Percentiles rank a stretch among this genome's conserved stretches.
phyloP scores from a whole-genome alignment of 2,888 invertebrate genomes.

The Plutella xylostella region DNA sequence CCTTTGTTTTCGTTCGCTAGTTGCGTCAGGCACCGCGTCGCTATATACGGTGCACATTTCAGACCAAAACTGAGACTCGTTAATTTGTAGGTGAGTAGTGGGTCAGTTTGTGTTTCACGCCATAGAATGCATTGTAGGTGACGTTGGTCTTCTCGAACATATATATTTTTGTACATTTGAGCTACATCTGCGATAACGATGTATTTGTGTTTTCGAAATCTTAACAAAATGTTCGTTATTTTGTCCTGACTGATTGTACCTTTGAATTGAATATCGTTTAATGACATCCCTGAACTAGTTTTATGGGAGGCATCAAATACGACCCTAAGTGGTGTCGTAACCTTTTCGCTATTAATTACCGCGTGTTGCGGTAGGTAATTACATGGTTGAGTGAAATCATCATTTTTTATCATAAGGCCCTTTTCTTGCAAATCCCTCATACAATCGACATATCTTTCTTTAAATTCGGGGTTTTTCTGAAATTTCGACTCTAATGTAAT shows the following conservation, averaged over 20 bases:
- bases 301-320: slow-evolving; percentile 17
- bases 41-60: slow-evolving; percentile 12
- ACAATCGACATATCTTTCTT: slow-evolving; percentile 6
- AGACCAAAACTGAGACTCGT: slow-evolving; percentile 15
- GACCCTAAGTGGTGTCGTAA: slow-evolving; percentile 15
- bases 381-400: not conserved
- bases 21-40: slow-evolving; percentile 14
- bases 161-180: slow-evolving; percentile 34
- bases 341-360: not conserved
- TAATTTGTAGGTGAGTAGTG: slow-evolving; percentile 8
- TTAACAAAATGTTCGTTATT: slow-evolving; percentile 23
- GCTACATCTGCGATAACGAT: slow-evolving; percentile 30
- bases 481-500: not conserved
- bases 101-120: slow-evolving; percentile 9
- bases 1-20: slow-evolving; percentile 6
- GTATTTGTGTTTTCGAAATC: slow-evolving; percentile 24
- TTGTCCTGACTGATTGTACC: slow-evolving; percentile 19
- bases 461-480: not conserved
- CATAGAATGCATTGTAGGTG: slow-evolving; percentile 30
- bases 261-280: not conserved
- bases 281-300: slow-evolving; percentile 1
- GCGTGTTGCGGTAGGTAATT: not conserved
- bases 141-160: slow-evolving; percentile 20
- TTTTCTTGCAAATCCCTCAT: slow-evolving; percentile 11
- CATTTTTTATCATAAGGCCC: slow-evolving; percentile 1